Conservation (phyloP, 1,140 invertebrate genomes). For the Caenorhabditis tropicalis region DNA sequence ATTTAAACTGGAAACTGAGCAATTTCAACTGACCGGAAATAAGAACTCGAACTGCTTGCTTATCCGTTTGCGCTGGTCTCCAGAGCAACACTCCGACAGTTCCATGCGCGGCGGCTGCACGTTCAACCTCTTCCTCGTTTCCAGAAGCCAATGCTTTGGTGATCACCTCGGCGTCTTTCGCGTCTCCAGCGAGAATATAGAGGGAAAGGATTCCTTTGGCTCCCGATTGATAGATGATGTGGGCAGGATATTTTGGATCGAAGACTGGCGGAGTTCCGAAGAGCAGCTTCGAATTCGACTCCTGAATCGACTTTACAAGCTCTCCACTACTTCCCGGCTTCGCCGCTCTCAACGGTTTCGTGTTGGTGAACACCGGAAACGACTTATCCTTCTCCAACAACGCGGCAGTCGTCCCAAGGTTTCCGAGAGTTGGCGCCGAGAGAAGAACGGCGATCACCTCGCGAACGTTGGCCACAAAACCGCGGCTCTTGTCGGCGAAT, state of each 20-base stretch:
- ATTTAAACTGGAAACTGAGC: neutral
- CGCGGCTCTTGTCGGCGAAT: neutral
- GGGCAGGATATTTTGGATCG: neutral
- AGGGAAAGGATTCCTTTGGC: neutral
- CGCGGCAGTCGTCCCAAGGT: neutral
- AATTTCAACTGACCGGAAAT: neutral
- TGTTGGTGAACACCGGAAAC: neutral
- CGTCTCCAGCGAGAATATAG: conserved; percentile 16
- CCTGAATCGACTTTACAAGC: conserved; percentile 10
- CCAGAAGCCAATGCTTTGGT: neutral
- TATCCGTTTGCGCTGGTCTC: neutral
- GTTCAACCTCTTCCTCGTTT: conserved; percentile 7
- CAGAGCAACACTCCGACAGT: neutral
- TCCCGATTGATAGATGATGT: neutral
- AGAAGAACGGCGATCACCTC: neutral
- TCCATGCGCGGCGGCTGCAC: neutral
- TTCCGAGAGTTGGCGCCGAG: neutral
- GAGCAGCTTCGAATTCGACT: neutral
- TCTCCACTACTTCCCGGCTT: conserved; percentile 12
- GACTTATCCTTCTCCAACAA: neutral
- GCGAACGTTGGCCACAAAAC: neutral
- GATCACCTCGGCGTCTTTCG: neutral
- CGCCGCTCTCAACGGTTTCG: neutral
- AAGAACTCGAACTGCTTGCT: neutral
- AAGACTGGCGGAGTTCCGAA: neutral